phyloP scores from a whole-genome alignment of 2,888 invertebrate species.

The Acrocera orbiculus region DNA sequence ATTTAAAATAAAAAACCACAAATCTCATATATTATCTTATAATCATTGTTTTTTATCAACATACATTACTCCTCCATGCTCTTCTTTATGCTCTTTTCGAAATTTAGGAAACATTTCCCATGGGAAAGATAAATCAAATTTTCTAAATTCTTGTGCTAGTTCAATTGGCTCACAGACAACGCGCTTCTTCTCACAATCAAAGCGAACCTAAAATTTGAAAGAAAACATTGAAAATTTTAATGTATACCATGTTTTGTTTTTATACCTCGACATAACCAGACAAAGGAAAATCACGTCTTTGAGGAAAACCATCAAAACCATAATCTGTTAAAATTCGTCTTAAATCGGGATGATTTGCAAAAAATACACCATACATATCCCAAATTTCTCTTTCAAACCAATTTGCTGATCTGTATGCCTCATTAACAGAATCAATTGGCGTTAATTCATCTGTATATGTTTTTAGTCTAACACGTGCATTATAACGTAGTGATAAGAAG shows the following conservation, averaged over 20 bases:
- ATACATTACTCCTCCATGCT: too few species aligned
- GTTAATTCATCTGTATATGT: constrained; percentile 97
- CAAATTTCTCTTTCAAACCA: constrained; percentile 95
- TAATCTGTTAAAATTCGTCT: constrained; percentile 95
- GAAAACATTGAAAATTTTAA: neutral
- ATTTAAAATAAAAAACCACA: too few species aligned
- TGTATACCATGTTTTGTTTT: neutral
- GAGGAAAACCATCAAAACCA: constrained; percentile 97
- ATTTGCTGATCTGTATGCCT: constrained; percentile 79
- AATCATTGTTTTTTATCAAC: too few species aligned
- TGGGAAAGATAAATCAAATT: constrained; percentile 80
- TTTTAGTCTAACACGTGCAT: constrained; percentile 84
- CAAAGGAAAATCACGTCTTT: constrained; percentile 93
- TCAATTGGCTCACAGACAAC: constrained; percentile 88
- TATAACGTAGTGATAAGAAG: constrained; percentile 77
- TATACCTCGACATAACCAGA: constrained; percentile 87
- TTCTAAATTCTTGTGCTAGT: constrained; percentile 84
- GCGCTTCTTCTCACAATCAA: constrained; percentile 84
- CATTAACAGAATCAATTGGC: constrained; percentile 67
- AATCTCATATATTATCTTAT: too few species aligned
- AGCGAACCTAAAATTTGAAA: constrained; percentile 43
- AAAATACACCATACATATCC: constrained; percentile 99
- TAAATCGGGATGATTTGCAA: constrained; percentile 92
- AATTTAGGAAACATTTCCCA: constrained; percentile 93
- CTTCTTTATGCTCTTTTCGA: too few species aligned